Conservation (phyloP, 2,113 vertebrate genomes). For the Vulpes ferrilata region DNA sequence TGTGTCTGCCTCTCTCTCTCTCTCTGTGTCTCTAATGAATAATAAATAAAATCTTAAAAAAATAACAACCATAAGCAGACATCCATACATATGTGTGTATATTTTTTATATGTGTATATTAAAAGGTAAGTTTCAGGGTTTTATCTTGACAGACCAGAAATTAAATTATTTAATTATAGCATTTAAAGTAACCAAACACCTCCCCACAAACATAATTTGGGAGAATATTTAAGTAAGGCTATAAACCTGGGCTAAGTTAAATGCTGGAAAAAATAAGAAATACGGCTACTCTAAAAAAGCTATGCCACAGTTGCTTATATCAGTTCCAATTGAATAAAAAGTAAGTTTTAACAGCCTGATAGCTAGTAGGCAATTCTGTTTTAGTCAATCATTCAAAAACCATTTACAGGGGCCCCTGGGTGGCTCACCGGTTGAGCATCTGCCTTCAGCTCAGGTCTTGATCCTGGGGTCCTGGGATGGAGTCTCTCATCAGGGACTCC, state of each 20-base stretch:
- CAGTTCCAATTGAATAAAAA: constrained; percentile 22
- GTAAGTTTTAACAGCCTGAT: background rate
- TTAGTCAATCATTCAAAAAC: constrained; percentile 31
- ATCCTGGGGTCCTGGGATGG: too few species aligned
- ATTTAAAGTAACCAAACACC: background rate
- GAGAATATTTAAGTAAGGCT: constrained; percentile 9
- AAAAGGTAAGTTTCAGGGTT: constrained; percentile 33
- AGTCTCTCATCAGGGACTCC: too few species aligned
- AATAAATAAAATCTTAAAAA: too few species aligned
- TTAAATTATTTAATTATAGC: constrained; percentile 29
- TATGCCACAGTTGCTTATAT: constrained; percentile 4
- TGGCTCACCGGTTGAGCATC: too few species aligned
- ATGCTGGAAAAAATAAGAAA: constrained; percentile 61
- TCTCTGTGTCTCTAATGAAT: too few species aligned
- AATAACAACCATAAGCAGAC: background rate
- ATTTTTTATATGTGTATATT: background rate
- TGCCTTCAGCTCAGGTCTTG: too few species aligned
- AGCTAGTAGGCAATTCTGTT: constrained; percentile 4
- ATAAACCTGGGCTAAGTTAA: constrained; percentile 35
- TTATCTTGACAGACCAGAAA: constrained; percentile 39
- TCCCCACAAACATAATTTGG: background rate
- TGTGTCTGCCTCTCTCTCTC: too few species aligned
- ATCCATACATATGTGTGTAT: background rate
- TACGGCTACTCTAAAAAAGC: background rate
- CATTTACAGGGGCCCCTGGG: background rate